Evolutionary conservation across 2,888 invertebrate genomes (phyloP).

Genomic region (Caenorhabditis wallacei): DNA sequence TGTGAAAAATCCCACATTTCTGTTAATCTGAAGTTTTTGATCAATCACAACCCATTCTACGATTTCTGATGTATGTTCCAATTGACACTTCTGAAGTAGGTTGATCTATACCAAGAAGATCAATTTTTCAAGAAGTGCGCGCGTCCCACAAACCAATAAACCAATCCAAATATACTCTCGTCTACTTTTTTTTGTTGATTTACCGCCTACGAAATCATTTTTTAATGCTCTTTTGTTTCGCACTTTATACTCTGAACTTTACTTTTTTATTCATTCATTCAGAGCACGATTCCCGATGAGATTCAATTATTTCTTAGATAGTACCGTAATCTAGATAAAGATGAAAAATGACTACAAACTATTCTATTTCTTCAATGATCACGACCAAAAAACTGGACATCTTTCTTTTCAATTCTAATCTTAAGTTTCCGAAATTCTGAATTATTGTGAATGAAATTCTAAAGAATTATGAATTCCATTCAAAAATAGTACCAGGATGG

Average conservation of each 20-base stretch:
- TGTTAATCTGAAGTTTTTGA: not conserved
- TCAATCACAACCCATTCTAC: not conserved
- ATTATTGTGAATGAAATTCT: too few species aligned
- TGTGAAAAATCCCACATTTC: not conserved
- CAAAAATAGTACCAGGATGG: too few species aligned
- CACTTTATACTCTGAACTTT: conserved; percentile 16
- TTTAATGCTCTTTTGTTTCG: conserved; percentile 30
- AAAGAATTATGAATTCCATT: too few species aligned
- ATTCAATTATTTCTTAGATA: not conserved
- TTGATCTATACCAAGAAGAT: conserved; percentile 27
- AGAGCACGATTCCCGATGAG: not conserved
- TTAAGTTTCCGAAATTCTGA: too few species aligned
- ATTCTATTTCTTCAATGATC: conserved; percentile 1
- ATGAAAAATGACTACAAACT: conserved; percentile 9
- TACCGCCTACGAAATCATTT: conserved; percentile 31
- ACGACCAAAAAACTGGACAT: not conserved
- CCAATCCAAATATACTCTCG: conserved; percentile 34
- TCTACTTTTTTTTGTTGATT: conserved; percentile 23
- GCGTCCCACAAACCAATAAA: conserved; percentile 35
- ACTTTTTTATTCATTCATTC: not conserved
- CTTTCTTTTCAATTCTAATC: too few species aligned
- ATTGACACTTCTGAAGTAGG: conserved; percentile 13
- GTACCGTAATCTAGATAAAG: not conserved
- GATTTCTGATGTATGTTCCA: conserved; percentile 3
- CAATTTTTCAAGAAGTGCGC: conserved; percentile 25